Percentiles rank a stretch among this genome's conserved stretches.
Evolutionary conservation across 2,888 invertebrate species (phyloP).

Genomic region (Acanthosepion esculentum): DNA sequence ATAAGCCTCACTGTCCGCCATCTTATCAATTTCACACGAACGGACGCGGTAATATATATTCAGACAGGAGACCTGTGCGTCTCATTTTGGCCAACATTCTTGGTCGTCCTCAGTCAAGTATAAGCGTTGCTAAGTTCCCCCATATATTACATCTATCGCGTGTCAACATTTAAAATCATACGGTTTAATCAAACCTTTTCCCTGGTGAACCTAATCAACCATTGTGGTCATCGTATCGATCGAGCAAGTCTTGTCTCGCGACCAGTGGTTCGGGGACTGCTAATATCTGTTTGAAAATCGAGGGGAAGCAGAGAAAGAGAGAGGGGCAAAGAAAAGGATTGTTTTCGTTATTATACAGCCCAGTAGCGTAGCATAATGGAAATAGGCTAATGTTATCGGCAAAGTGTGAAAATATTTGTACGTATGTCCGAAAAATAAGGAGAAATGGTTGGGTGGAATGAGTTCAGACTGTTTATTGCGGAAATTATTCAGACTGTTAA

Average conservation of each 20-base stretch:
- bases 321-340: background rate
- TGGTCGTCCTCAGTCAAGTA: background rate
- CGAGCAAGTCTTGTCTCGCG: background rate
- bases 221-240: background rate
- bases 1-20: background rate
- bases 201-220: background rate
- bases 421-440: no score
- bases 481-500: no score
- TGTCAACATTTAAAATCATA: background rate
- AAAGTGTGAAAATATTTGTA: no score
- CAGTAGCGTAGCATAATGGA: no score
- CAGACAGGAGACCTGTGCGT: background rate
- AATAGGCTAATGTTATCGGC: no score
- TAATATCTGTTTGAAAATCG: background rate
- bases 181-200: background rate
- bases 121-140: background rate
- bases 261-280: background rate
- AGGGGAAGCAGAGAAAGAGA: background rate
- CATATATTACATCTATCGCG: background rate
- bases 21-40: background rate
- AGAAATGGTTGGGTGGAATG: no score
- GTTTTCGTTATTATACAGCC: no score
- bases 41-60: background rate
- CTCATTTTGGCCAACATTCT: background rate
- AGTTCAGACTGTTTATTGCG: no score